Conservation (phyloP, 1,140 invertebrate species). For the Lucilia sericata region DNA sequence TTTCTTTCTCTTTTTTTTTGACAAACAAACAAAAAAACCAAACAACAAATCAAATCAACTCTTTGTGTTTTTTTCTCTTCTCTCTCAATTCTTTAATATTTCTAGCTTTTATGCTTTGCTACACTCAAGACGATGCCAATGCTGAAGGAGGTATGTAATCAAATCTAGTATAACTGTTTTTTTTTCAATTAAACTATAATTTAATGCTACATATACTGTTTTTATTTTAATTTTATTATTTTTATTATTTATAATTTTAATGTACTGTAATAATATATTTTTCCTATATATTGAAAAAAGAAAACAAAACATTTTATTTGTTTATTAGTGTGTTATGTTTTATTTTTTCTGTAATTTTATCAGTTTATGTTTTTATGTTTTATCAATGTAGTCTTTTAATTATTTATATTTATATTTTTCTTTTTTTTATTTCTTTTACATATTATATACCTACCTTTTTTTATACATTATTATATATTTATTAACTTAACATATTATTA, state of each 20-base stretch:
- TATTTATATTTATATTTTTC: not conserved
- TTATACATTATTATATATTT: not conserved
- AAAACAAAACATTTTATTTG: not conserved
- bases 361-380: not conserved
- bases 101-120: constrained; percentile 91
- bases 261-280: not conserved
- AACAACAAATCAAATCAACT: constrained; percentile 44
- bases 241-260: constrained; percentile 1
- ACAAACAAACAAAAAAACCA: constrained; percentile 32
- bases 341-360: not conserved
- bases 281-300: constrained; percentile 15
- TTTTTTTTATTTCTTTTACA: constrained; percentile 9
- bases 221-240: constrained; percentile 26
- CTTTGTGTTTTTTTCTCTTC: constrained; percentile 41
- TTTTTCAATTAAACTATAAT: not conserved
- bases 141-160: constrained; percentile 86
- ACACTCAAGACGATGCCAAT: constrained; percentile 89
- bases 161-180: not conserved
- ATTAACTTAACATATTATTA: no score
- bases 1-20: constrained; percentile 35
- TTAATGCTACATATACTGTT: constrained; percentile 33
- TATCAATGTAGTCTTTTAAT: not conserved
- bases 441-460: not conserved
- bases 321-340: constrained; percentile 16
- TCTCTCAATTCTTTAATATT: constrained; percentile 60